phyloP scores from a whole-genome alignment of 2,113 vertebrate species.

The Hippocampus mohnikei region DNA sequence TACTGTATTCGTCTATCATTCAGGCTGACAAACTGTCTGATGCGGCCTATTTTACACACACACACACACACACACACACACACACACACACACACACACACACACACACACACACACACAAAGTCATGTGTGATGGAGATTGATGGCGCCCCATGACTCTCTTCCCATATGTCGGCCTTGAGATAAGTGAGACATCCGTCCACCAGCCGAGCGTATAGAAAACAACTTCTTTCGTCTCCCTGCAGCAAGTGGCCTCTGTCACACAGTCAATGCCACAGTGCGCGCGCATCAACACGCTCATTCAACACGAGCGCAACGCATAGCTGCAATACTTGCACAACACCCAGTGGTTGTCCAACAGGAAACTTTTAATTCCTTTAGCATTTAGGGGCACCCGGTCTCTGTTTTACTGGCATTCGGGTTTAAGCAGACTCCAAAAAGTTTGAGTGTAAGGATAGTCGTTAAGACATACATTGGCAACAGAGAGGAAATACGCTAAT shows the following conservation, averaged over 20 bases:
- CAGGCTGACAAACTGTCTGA: slow-evolving; percentile 6
- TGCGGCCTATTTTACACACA: not conserved
- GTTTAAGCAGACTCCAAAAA: too few species aligned
- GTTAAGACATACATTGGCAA: too few species aligned
- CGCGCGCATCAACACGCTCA: not conserved
- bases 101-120: not conserved
- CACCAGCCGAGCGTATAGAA: slow-evolving; percentile 22
- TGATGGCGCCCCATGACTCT: slow-evolving; percentile 28
- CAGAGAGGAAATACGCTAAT: too few species aligned
- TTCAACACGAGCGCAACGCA: not conserved
- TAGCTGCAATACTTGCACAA: not conserved
- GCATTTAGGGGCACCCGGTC: too few species aligned
- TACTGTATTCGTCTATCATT: slow-evolving; percentile 32
- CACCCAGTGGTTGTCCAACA: not conserved
- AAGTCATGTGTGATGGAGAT: slow-evolving; percentile 10
- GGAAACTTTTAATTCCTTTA: too few species aligned
- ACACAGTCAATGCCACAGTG: not conserved
- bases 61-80: not conserved
- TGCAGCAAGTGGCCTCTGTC: not conserved
- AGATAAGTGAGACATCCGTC: slow-evolving; percentile 38
- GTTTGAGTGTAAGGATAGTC: too few species aligned
- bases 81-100: not conserved
- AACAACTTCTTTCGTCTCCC: slow-evolving; percentile 5
- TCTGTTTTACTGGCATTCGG: too few species aligned
- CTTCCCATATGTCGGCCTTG: slow-evolving; percentile 29